These are phyloP conservation scores for Excalfactoria chinensis DNA, from an alignment of 2,113 vertebrate genomes.

Conservation along the genomic window DNA sequence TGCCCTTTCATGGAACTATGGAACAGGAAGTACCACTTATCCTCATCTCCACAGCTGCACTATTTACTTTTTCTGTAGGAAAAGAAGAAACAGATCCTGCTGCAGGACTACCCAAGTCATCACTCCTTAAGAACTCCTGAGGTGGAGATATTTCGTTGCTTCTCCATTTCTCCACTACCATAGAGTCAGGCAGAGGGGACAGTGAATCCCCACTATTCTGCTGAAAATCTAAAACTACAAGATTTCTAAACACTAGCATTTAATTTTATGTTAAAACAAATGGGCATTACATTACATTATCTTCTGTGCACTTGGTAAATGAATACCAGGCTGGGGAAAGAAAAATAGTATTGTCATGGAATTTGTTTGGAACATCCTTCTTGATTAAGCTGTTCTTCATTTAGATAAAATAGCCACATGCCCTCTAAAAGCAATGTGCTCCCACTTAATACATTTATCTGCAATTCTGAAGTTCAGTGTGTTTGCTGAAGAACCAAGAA, in stretches of 20 bases:
- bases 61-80: background rate
- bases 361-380: background rate
- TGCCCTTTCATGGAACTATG: accelerated
- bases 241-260: background rate
- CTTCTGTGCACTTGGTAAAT: background rate
- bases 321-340: background rate
- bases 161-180: background rate
- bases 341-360: background rate
- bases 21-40: background rate
- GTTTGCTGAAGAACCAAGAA: background rate
- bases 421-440: background rate
- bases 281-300: background rate
- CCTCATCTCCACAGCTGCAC: background rate
- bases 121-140: background rate
- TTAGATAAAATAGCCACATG: background rate
- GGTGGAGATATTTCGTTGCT: background rate
- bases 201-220: background rate
- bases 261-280: background rate
- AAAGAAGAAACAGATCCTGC: background rate
- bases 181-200: background rate
- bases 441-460: background rate
- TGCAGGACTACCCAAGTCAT: background rate
- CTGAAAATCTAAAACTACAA: background rate
- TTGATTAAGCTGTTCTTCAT: background rate
- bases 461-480: background rate